These are phyloP conservation scores for Enteromius radiatus DNA, from an alignment of 2,797 vertebrate species.

Conservation along the genomic window DNA sequence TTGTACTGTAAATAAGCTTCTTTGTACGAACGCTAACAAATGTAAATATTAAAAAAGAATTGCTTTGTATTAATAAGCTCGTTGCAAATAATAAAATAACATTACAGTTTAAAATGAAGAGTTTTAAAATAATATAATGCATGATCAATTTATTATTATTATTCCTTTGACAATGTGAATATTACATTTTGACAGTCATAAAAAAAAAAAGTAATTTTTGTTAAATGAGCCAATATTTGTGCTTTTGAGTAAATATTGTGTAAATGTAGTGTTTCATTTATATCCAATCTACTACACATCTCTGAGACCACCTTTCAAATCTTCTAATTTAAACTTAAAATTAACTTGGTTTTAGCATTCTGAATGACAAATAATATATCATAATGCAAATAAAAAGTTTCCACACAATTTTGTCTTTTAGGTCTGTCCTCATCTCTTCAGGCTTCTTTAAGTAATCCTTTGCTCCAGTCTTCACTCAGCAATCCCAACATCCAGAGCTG, in stretches of 20 bases:
- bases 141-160: too few species aligned
- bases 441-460: slow-evolving; percentile 67
- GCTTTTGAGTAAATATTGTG: not conserved
- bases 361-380: not conserved
- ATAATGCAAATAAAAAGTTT: not conserved
- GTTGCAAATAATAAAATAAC: not conserved
- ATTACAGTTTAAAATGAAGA: not conserved
- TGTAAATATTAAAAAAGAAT: not conserved
- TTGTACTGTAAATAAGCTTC: not conserved
- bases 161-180: not conserved
- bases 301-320: not conserved
- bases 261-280: not conserved
- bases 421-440: slow-evolving; percentile 80
- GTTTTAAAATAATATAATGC: not conserved
- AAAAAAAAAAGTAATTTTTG: too few species aligned
- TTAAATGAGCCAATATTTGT: too few species aligned
- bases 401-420: slow-evolving; percentile 64
- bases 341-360: not conserved
- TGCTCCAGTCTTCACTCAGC: slow-evolving; percentile 68
- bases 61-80: not conserved
- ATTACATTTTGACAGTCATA: too few species aligned
- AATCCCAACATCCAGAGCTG: slow-evolving; percentile 68
- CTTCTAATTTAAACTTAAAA: not conserved
- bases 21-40: not conserved
- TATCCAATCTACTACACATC: not conserved